Conservation (phyloP, 2,888 invertebrate genomes). For the Callinectes sapidus region DNA sequence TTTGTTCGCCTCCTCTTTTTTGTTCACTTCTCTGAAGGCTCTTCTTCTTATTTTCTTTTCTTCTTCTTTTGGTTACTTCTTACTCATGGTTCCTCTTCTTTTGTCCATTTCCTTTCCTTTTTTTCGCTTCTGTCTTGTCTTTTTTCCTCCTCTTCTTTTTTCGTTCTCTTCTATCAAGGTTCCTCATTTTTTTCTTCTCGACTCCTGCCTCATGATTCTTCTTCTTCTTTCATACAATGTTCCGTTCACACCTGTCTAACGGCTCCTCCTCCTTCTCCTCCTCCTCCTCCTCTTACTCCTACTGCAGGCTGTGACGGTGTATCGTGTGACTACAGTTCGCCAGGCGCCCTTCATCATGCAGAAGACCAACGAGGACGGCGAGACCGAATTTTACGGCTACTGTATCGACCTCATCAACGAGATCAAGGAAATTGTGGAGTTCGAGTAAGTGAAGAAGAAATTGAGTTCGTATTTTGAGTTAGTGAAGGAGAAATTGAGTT, state of each 20-base stretch:
- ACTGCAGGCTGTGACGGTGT: constrained; percentile 70
- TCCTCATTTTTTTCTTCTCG: too few species aligned
- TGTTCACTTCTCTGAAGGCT: too few species aligned
- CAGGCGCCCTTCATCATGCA: constrained; percentile 78
- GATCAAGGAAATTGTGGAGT: constrained; percentile 84
- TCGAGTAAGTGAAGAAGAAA: constrained; percentile 66
- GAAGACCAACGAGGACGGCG: constrained; percentile 74
- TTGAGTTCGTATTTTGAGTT: too few species aligned
- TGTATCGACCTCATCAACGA: constrained; percentile 95
- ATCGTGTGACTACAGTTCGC: constrained; percentile 74
- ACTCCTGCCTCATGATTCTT: background rate
- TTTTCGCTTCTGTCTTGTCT: background rate
- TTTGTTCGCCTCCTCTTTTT: too few species aligned
- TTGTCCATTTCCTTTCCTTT: background rate
- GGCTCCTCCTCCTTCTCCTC: background rate
- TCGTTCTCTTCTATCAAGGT: too few species aligned
- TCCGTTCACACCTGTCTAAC: background rate
- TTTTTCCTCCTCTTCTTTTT: background rate
- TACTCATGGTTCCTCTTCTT: background rate
- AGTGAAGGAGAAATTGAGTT: too few species aligned
- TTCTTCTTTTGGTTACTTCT: too few species aligned
- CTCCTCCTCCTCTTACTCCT: background rate
- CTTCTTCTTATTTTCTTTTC: too few species aligned
- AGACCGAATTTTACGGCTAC: constrained; percentile 82
- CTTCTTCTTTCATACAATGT: background rate